Evolutionary conservation across 2,888 invertebrate species (phyloP), one percentile per base, ranked within the genome.

Genomic region (Lochmaea capreae): DNA sequence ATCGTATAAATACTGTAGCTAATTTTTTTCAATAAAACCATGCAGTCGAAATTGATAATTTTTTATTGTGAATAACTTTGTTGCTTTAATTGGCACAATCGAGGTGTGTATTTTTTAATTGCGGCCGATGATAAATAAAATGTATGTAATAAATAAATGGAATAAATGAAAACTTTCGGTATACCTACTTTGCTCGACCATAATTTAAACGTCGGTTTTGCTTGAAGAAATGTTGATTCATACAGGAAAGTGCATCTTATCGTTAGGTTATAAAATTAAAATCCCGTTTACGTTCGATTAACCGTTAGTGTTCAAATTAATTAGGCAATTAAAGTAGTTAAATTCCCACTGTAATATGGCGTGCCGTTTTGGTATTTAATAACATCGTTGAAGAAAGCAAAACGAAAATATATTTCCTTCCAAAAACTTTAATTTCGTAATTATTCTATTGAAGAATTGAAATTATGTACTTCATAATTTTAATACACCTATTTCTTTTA

Each of bases 321-420:
- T 67, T 67, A 67, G 26, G 67, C 67, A 67, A 67, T 67, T 67
- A 67, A 67, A 57, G 67, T 65, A 65, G 65, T 65, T 49, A 67
- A 58, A 67, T 58, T 18, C 67, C 43, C 58, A 18, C 12, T 42
- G 57, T 33, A 22, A 18, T 33, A 59, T 58, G 58, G n/a, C n/a
- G n/a, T n/a, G n/a, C n/a, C n/a, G n/a, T n/a, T n/a, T n/a, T n/a
- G n/a, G n/a, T n/a, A n/a, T n/a, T n/a, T n/a, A n/a, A n/a, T n/a
- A n/a, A n/a, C n/a, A n/a, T n/a, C n/a, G n/a, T n/a, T n/a, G n/a
- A n/a, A n/a, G n/a, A n/a, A n/a, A n/a, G n/a, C n/a, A n/a, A n/a
- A n/a, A n/a, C n/a, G n/a, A n/a, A n/a, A n/a, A n/a, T n/a, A n/a
- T n/a, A n/a, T n/a, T n/a, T n/a, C n/a, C n/a, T n/a, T n/a, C n/a